Percentiles rank a stretch among this genome's conserved stretches.
These are phyloP conservation scores for Phyllotis vaccarum DNA, from an alignment of 2,797 vertebrate genomes.

Conservation along the genomic window DNA sequence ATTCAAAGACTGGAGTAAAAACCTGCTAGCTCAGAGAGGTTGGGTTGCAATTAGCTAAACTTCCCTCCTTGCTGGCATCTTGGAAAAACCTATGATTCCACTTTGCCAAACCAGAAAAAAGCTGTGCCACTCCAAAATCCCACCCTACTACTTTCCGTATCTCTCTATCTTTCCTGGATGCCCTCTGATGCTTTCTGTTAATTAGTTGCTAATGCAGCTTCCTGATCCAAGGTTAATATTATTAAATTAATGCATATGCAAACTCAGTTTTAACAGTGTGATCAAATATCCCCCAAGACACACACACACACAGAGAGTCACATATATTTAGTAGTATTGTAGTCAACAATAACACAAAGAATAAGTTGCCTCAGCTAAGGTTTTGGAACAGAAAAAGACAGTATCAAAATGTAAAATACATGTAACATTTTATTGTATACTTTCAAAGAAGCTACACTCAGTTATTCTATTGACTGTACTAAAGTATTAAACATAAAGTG, in stretches of 20 bases:
- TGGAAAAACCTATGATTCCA: background rate
- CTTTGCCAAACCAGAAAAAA: background rate
- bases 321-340: constrained; percentile 15
- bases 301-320: background rate
- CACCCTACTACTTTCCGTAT: background rate
- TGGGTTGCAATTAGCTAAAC: background rate
- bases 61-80: background rate
- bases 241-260: background rate
- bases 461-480: background rate
- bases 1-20: background rate
- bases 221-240: background rate
- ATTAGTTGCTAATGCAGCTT: background rate
- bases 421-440: background rate
- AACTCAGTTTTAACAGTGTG: background rate
- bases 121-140: background rate
- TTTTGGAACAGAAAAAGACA: background rate
- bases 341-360: constrained; percentile 18
- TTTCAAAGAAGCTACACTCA: constrained; percentile 5
- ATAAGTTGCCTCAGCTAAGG: background rate
- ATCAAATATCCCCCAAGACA: background rate
- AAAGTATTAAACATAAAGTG: constrained; percentile 23
- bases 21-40: background rate
- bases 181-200: background rate
- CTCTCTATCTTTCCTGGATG: background rate
- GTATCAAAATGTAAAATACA: constrained; percentile 18